phyloP scores from a whole-genome alignment of 1,140 invertebrate species.

The Tribolium madens region DNA sequence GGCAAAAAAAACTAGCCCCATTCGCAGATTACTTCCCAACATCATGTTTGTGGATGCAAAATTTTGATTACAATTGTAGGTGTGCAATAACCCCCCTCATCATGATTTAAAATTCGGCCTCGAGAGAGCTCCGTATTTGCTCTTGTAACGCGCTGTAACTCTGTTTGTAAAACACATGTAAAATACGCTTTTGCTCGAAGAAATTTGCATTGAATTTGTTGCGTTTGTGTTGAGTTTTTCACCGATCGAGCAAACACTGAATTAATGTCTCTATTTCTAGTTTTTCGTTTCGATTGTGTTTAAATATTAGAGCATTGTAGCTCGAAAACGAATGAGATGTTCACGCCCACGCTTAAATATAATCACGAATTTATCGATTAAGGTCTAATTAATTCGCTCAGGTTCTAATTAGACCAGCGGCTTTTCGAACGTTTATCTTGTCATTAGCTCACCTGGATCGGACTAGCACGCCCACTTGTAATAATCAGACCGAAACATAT shows the following conservation, averaged over 20 bases:
- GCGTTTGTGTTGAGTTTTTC: slow-evolving; percentile 1
- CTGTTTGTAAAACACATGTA: slow-evolving; percentile 35
- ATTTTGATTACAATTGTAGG: neutral
- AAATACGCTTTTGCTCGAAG: slow-evolving; percentile 38
- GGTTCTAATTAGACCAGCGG: slow-evolving; percentile 50
- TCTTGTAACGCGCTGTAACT: slow-evolving; percentile 11
- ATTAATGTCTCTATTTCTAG: slow-evolving; percentile 24
- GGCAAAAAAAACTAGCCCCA: neutral
- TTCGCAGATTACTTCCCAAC: neutral
- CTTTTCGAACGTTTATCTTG: slow-evolving; percentile 51
- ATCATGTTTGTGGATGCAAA: neutral
- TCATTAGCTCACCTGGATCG: slow-evolving; percentile 50
- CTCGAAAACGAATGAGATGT: slow-evolving; percentile 42
- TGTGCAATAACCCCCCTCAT: neutral
- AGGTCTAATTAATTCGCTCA: slow-evolving; percentile 50
- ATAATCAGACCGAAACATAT: slow-evolving; percentile 51
- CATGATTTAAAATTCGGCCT: neutral
- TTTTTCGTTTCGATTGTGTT: neutral
- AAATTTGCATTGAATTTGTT: slow-evolving; percentile 46
- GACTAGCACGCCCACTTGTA: slow-evolving; percentile 41
- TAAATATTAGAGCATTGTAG: slow-evolving; percentile 12
- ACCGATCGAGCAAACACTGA: slow-evolving; percentile 7
- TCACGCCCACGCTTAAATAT: slow-evolving; percentile 46
- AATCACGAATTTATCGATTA: slow-evolving; percentile 53
- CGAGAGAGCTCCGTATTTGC: slow-evolving; percentile 6